Conservation (phyloP, 2,113 vertebrate genomes). For the Pongo pygmaeus region DNA sequence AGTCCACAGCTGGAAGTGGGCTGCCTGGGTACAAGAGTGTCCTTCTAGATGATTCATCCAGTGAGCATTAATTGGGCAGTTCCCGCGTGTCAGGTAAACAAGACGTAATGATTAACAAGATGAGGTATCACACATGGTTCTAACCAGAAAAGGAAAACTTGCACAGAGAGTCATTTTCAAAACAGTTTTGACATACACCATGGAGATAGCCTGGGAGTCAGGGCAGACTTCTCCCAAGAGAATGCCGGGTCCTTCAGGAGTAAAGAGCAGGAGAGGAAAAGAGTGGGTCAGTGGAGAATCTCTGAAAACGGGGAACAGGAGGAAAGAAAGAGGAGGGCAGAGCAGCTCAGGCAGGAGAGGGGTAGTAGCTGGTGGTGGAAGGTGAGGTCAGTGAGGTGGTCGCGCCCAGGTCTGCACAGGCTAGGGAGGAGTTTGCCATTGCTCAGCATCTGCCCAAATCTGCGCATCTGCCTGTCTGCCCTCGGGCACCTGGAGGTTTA, state of each 20-base stretch:
- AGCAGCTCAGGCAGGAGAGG: not conserved
- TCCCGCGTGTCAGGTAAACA: not conserved
- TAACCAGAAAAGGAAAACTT: not conserved
- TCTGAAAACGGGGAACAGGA: not conserved
- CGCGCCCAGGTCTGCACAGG: rapidly evolving
- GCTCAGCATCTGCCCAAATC: not conserved
- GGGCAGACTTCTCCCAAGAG: not conserved
- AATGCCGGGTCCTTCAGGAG: not conserved
- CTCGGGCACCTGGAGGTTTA: not conserved
- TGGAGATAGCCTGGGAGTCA: not conserved
- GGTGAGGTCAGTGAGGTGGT: too few species aligned
- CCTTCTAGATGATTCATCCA: not conserved
- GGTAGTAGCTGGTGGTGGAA: not conserved
- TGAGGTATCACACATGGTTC: not conserved
- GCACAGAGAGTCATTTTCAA: not conserved
- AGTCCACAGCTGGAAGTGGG: not conserved
- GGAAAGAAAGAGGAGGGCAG: too few species aligned
- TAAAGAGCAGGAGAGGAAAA: not conserved
- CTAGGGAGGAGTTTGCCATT: not conserved
- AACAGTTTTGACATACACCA: not conserved
- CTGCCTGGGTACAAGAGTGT: not conserved
- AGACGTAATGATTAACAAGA: not conserved
- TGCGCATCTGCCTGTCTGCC: not conserved
- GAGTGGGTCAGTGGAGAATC: not conserved
- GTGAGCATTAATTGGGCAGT: not conserved